A percentile compares a stretch with the other conserved stretches of the same genome.
phyloP scores from a whole-genome alignment of 2,797 vertebrate species.

The Heterohyrax brucei region DNA sequence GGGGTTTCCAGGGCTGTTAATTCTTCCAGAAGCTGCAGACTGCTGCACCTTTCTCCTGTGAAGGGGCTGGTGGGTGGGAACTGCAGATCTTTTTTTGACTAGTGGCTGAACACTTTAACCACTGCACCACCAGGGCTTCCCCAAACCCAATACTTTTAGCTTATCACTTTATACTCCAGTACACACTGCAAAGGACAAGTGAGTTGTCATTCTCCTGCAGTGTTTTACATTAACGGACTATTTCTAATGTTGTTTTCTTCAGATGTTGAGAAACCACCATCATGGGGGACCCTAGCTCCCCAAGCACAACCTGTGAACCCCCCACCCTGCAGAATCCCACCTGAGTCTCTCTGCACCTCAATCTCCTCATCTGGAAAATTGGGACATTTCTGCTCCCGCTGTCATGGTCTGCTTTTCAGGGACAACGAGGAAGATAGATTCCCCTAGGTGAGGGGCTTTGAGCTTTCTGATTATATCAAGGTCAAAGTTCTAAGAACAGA shows the following conservation, averaged over 20 bases:
- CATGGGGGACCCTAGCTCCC: neutral
- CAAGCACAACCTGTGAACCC: neutral
- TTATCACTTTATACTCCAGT: neutral
- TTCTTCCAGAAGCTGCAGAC: no score
- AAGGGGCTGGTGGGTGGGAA: no score
- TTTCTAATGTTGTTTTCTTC: neutral
- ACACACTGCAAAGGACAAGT: neutral
- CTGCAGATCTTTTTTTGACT: no score
- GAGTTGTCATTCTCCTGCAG: neutral
- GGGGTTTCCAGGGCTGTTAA: no score
- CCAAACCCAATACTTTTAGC: neutral
- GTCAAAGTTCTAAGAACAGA: conserved; percentile 87
- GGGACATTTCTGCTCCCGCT: conserved; percentile 75
- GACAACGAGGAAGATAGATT: conserved; percentile 57
- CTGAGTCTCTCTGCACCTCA: conserved; percentile 62
- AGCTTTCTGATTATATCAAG: conserved; percentile 84
- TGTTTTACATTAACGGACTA: neutral
- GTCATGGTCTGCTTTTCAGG: conserved; percentile 75
- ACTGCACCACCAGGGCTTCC: no score
- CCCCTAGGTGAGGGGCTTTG: conserved; percentile 77
- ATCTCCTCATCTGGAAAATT: conserved; percentile 82
- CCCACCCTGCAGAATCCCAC: neutral
- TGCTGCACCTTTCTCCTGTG: no score
- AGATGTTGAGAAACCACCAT: neutral
- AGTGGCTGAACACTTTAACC: no score